These are phyloP conservation scores for Valencia hispanica DNA, from an alignment of 2,797 vertebrate species.

Conservation along the genomic window DNA sequence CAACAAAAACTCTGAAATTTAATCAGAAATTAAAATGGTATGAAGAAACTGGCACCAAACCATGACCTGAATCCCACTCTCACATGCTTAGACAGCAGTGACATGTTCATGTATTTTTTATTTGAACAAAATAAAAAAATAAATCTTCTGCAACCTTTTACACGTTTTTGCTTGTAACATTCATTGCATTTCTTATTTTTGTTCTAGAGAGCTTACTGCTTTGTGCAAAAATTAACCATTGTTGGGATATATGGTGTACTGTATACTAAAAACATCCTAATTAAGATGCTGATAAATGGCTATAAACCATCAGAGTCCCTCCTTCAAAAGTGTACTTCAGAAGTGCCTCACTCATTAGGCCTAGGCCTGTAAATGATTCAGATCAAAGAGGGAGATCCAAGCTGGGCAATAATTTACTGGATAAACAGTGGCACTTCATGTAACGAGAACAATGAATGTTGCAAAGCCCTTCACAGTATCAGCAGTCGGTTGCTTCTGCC, in stretches of 20 bases:
- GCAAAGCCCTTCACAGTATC: slow-evolving; percentile 17
- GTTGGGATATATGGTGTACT: neutral
- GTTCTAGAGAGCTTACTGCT: neutral
- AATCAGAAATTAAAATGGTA: neutral
- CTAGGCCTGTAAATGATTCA: slow-evolving; percentile 30
- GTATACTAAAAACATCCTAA: slow-evolving; percentile 2
- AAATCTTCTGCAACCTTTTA: neutral
- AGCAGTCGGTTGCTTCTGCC: slow-evolving; percentile 21
- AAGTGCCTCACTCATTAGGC: slow-evolving; percentile 22
- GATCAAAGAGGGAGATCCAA: slow-evolving; percentile 32
- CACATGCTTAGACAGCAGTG: neutral
- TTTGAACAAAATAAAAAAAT: neutral
- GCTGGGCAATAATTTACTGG: slow-evolving; percentile 21
- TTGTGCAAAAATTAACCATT: slow-evolving; percentile 1
- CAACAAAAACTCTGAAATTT: neutral
- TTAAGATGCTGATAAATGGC: slow-evolving; percentile 19
- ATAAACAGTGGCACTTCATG: slow-evolving; percentile 33
- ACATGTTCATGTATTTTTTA: neutral
- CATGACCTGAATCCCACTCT: neutral
- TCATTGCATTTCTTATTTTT: neutral
- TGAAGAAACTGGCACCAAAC: neutral
- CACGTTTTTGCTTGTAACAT: neutral
- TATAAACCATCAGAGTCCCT: slow-evolving; percentile 15
- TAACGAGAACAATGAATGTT: slow-evolving; percentile 32
- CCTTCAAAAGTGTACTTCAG: slow-evolving; percentile 15